phyloP scores from a whole-genome alignment of 2,888 invertebrate genomes.

The Lochmaea capreae region DNA sequence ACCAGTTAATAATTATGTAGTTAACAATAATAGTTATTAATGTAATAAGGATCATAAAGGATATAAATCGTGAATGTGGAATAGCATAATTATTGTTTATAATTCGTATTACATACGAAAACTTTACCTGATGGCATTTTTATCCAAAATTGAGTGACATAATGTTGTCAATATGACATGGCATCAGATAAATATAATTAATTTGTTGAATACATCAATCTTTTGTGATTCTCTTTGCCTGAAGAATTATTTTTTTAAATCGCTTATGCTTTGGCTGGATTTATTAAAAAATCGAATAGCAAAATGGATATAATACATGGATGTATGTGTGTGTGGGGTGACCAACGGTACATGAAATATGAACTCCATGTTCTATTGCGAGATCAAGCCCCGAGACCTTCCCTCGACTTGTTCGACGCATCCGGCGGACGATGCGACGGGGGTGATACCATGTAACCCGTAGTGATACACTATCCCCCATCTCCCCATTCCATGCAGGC shows the following conservation, averaged over 20 bases:
- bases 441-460: conserved; percentile 57
- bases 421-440: conserved; percentile 54
- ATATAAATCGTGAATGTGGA: too few relatives aligned
- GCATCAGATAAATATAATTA: too few relatives aligned
- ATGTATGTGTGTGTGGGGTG: conserved; percentile 40
- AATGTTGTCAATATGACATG: too few relatives aligned
- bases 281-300: conserved; percentile 2
- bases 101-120: too few relatives aligned
- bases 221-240: neutral
- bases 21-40: too few relatives aligned
- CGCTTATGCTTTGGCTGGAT: conserved; percentile 2
- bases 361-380: conserved; percentile 59
- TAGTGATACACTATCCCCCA: conserved; percentile 47
- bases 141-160: too few relatives aligned
- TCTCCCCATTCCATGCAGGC: conserved; percentile 21
- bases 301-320: neutral
- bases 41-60: too few relatives aligned
- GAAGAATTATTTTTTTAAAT: neutral
- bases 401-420: conserved; percentile 57
- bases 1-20: too few relatives aligned
- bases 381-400: conserved; percentile 52
- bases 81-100: too few relatives aligned
- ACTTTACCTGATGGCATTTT: too few relatives aligned
- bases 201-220: too few relatives aligned
- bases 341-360: conserved; percentile 60